These are phyloP conservation scores for Xiphydria camelus DNA, from an alignment of 2,888 invertebrate genomes.

Conservation along the genomic window DNA sequence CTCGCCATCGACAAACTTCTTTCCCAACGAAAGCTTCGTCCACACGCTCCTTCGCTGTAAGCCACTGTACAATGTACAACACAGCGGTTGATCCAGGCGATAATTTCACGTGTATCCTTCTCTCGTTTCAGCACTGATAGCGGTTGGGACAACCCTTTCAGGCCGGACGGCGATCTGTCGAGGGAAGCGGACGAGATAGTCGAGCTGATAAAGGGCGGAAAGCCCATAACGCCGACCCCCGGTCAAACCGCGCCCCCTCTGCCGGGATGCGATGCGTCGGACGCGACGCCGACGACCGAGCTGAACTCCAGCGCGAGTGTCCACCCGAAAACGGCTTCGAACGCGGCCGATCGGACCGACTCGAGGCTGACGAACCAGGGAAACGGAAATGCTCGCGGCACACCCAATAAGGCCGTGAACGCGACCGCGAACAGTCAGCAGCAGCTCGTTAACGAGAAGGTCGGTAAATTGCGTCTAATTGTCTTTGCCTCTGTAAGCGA, in stretches of 20 bases:
- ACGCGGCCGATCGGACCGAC: slow-evolving; percentile 39
- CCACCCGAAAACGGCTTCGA: slow-evolving; percentile 36
- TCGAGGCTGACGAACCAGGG: slow-evolving; percentile 46
- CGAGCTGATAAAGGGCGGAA: slow-evolving; percentile 88
- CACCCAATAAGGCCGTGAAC: slow-evolving; percentile 45
- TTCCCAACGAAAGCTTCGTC: too few relatives aligned
- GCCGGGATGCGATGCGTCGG: slow-evolving; percentile 57
- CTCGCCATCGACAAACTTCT: too few relatives aligned
- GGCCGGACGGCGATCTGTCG: slow-evolving; percentile 93
- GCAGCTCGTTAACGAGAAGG: slow-evolving; percentile 52
- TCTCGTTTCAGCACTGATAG: slow-evolving; percentile 80
- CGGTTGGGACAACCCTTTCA: slow-evolving; percentile 97
- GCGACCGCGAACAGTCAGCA: slow-evolving; percentile 34
- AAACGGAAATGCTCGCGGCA: slow-evolving; percentile 53
- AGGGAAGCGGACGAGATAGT: slow-evolving; percentile 96
- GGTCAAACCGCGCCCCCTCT: slow-evolving; percentile 61
- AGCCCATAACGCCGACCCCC: slow-evolving; percentile 74
- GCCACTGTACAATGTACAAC: too few relatives aligned
- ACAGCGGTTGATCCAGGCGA: background rate
- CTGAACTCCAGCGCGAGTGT: slow-evolving; percentile 52
- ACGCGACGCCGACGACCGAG: slow-evolving; percentile 34
- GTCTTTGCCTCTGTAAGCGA: too few relatives aligned
- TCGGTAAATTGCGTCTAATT: too few relatives aligned
- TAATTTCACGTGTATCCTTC: background rate
- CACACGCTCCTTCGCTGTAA: too few relatives aligned